phyloP scores from a whole-genome alignment of 2,888 invertebrate genomes.

The Microctonus aethiopoides region DNA sequence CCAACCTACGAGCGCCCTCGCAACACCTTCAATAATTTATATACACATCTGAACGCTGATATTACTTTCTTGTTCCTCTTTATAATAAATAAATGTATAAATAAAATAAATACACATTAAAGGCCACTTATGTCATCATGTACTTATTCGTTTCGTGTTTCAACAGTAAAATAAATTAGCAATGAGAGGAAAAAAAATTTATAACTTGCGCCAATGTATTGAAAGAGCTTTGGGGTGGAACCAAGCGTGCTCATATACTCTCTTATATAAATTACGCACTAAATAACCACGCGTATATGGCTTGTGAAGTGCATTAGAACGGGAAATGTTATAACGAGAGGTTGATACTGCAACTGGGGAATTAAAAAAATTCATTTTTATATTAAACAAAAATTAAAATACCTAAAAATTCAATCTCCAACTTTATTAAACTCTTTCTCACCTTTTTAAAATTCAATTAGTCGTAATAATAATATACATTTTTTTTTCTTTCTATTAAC shows the following conservation, averaged over 20 bases:
- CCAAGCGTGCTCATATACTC: constrained; percentile 62
- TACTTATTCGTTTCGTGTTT: neutral
- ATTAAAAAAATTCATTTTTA: constrained; percentile 5
- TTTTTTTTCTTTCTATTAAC: neutral
- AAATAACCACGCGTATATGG: constrained; percentile 54
- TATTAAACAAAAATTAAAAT: neutral
- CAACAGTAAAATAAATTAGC: neutral
- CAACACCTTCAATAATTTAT: neutral
- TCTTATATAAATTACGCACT: constrained; percentile 65
- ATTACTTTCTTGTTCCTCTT: neutral
- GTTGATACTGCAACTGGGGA: constrained; percentile 10
- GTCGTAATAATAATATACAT: neutral
- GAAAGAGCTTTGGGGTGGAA: constrained; percentile 65
- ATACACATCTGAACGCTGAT: neutral
- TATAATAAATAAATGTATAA: neutral
- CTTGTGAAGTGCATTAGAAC: constrained; percentile 37
- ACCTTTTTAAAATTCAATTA: neutral
- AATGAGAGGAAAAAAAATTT: constrained; percentile 12
- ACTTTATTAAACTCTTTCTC: neutral
- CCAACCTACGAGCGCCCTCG: constrained; percentile 13
- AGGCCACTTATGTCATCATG: neutral
- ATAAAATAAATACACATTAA: no score
- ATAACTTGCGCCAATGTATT: constrained; percentile 58
- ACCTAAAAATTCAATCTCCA: neutral
- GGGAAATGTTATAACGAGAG: constrained; percentile 42